Base-by-base conservation (phyloP, 2,113 vertebrate genomes). In the Cyprinodon variegatus region DNA sequence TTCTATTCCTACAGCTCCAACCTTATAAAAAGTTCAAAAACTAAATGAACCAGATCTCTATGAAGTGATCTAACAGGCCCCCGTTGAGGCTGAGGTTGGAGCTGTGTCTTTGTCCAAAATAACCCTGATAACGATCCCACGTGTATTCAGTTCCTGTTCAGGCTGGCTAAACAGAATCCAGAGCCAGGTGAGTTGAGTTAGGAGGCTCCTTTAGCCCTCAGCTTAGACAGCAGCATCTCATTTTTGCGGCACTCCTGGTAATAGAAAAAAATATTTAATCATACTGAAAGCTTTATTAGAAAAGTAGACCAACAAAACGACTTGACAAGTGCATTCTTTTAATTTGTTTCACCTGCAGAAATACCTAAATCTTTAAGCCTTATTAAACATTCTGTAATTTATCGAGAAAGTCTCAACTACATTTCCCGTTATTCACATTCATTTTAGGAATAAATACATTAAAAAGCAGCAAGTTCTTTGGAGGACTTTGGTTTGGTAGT, bases 191-290 rank as follows among this genome's bases (percentile, higher is more conserved):
- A 10, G 22, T 5, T 1, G 40, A 11, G 46, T 79, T 73, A 95
- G 0, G 91, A 93, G 2, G 92, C 92, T 62, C 94, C 95, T 83
- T 94, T 95, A 29, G 94, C 92, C 87, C 95, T 95, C 87, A 98
- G 79, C 85, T 96, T 98, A 78, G 97, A 95, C 70, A 98, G 92
- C 72, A 99, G 93, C 87, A 97, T 93, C 91, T 99, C 97, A 0
- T 98, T 99, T 93, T 96, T 97, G 12, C 97, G 96, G 87, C 97
- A 98, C 80, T 98, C 97, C 97, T 98, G 88, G 43, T 59, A 81
- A 85, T 12, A 57, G 72, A 89, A 77, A 36, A 45, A 59, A 39
- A 17, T 9, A 53, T 57, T 57, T 8, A 20, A 17, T 53, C 1
- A 53, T 20, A 53, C 17, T 57, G 6, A 10, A 57, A n/a, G 20